Evolutionary conservation across 2,797 vertebrate genomes (phyloP).

Genomic region (Parambassis ranga): DNA sequence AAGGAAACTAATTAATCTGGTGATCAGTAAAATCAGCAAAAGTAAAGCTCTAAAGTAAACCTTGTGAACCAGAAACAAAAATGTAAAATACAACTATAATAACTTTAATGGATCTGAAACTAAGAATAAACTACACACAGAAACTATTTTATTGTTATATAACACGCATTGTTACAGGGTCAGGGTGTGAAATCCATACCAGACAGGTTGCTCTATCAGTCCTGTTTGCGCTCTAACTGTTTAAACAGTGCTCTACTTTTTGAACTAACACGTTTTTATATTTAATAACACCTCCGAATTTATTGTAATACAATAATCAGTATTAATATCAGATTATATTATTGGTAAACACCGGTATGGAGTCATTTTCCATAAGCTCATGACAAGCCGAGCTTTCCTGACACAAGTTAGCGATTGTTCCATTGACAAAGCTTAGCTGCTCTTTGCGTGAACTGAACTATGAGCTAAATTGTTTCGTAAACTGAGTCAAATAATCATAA

Average conservation of each 20-base stretch:
- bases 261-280: background rate
- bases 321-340: background rate
- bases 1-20: too few relatives aligned
- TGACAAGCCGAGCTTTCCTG: constrained; percentile 16
- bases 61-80: too few relatives aligned
- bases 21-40: too few relatives aligned
- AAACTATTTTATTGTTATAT: too few relatives aligned
- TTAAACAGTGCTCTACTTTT: too few relatives aligned
- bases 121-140: too few relatives aligned
- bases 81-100: too few relatives aligned
- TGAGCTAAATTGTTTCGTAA: background rate
- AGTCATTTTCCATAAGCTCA: background rate
- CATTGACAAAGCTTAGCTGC: constrained; percentile 19
- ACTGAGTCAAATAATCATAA: background rate
- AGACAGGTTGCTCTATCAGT: background rate
- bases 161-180: too few relatives aligned
- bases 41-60: too few relatives aligned
- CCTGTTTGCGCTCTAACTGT: background rate
- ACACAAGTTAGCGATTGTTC: background rate
- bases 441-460: background rate
- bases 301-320: background rate
- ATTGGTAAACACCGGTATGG: background rate
- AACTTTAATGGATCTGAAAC: too few relatives aligned
- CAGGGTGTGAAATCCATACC: background rate
- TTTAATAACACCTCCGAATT: background rate